phyloP scores from a whole-genome alignment of 2,113 vertebrate genomes.

The Strigops habroptila region DNA sequence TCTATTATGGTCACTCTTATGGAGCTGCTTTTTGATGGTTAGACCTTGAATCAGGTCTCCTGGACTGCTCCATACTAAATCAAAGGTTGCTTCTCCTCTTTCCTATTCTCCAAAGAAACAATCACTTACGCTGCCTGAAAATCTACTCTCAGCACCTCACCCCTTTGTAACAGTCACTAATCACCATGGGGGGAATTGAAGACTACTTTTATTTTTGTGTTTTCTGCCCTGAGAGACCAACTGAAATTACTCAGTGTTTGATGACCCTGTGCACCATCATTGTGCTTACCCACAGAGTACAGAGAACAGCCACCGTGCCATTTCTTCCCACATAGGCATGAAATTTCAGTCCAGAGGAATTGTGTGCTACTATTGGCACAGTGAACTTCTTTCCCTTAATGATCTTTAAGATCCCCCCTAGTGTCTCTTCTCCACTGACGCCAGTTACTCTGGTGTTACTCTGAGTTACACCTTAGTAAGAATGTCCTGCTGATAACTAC shows the following conservation, averaged over 20 bases:
- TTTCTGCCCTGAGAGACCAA: neutral
- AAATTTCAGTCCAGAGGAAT: neutral
- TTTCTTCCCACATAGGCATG: rapidly evolving
- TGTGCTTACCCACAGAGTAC: rapidly evolving
- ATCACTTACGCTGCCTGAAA: neutral
- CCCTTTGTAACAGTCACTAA: neutral
- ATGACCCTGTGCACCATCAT: rapidly evolving
- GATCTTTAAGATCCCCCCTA: neutral
- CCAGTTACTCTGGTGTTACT: neutral
- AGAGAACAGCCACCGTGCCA: rapidly evolving
- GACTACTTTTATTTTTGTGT: neutral
- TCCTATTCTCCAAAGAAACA: neutral
- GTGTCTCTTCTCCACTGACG: neutral
- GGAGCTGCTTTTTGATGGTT: neutral
- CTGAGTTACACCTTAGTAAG: neutral
- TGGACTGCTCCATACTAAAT: neutral
- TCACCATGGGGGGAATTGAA: neutral
- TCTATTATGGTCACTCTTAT: neutral
- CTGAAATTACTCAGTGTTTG: neutral
- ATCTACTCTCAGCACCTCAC: neutral
- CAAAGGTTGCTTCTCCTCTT: neutral
- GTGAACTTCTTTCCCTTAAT: neutral
- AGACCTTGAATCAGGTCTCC: neutral
- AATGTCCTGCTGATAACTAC: neutral
- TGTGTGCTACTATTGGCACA: neutral